Evolutionary conservation across 2,113 vertebrate genomes (phyloP).

Genomic region (Chlorodrepanis virens): DNA sequence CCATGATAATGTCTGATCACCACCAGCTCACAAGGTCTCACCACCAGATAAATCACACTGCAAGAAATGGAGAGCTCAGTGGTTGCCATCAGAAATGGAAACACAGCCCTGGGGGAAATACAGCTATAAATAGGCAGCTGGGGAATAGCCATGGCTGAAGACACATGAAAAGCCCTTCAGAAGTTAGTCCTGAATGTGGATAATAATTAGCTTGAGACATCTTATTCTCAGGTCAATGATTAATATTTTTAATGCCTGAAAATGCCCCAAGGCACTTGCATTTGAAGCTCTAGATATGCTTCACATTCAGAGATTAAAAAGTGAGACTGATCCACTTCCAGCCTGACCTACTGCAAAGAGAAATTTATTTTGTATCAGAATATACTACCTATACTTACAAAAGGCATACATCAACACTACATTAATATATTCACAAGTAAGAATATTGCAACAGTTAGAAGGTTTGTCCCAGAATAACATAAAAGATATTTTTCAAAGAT

Average conservation of each 20-base stretch:
- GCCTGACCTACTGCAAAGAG: background rate
- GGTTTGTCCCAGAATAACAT: background rate
- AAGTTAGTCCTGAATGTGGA: background rate
- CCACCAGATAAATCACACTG: background rate
- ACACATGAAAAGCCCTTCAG: background rate
- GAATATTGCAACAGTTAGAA: background rate
- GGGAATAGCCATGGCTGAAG: background rate
- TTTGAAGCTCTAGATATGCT: background rate
- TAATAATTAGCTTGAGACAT: background rate
- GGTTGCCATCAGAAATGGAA: background rate
- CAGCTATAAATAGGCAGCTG: background rate
- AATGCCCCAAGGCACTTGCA: background rate
- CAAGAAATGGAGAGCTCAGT: rapidly evolving
- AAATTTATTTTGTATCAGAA: background rate
- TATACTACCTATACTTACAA: background rate
- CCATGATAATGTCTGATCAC: background rate
- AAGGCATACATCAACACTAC: background rate
- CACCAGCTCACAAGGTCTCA: background rate
- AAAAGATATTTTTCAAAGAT: background rate
- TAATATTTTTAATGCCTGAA: background rate
- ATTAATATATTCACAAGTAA: background rate
- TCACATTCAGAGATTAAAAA: background rate
- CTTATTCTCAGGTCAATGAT: conserved; percentile 14
- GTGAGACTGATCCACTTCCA: background rate
- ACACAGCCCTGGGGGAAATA: background rate